Base-by-base conservation (phyloP, 2,888 invertebrate genomes). In the Fabriciana adippe region DNA sequence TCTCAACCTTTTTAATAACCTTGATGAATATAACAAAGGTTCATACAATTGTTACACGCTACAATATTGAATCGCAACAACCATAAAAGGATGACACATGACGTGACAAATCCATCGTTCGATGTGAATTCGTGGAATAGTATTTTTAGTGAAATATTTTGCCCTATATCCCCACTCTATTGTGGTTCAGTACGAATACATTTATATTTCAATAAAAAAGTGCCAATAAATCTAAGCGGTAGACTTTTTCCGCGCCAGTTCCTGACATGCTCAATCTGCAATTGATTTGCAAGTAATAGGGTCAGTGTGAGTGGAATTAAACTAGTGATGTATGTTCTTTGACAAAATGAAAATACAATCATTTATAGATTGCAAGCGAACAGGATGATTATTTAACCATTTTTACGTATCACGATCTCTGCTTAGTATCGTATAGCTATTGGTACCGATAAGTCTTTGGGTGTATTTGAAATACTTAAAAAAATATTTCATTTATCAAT, bases 41-140 rank as follows among this genome's bases (percentile, higher is more conserved):
- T 41, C 26, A 21, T 35, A 35, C n/a, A 51, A 16, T 51, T 51
- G 8, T 51, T 16, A 51, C 50, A 15, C 21, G 14, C 16, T n/a
- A 6, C 15, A 26, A 45, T 16, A 56, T 35, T 35, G n/a, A 16
- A 14, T 64, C 64, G 57, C 48, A 59, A 64, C 59, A 57, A 66
- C 69, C 70, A 60, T 74, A 73, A 75, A 73, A 31, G 72, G 67
- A 69, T 81, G 79, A 81, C 80, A 74, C 79, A 80, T 80, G 78
- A 82, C 76, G 82, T 80, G 84, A 82, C 81, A 83, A 80, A 78
- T 79, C 77, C 79, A 81, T 81, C 76, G 76, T 73, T 67, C 73
- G 75, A 76, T 79, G 79, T 77, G 79, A 80, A 80, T 76, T 79
- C 77, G 71, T 74, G 77, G 78, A 81, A 80, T 78, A 75, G 73